Evolutionary conservation across 2,113 vertebrate genomes (phyloP).

Genomic region (Aleadryas rufinucha): DNA sequence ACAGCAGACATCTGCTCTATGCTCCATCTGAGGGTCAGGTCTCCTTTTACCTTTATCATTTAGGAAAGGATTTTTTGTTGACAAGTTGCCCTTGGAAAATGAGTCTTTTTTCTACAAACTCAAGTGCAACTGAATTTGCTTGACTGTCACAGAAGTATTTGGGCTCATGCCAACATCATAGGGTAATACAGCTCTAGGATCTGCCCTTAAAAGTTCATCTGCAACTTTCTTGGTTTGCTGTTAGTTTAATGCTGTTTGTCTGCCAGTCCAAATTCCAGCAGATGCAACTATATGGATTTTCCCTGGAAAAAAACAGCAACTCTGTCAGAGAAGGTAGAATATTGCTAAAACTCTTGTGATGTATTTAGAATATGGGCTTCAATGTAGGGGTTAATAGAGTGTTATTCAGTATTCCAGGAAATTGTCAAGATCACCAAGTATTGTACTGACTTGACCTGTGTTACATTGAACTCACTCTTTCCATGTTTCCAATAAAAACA

Average conservation of each 20-base stretch:
- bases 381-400: conserved; percentile 46
- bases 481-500: conserved; percentile 69
- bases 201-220: neutral
- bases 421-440: conserved; percentile 57
- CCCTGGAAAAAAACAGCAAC: neutral
- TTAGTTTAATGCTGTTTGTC: neutral
- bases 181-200: neutral
- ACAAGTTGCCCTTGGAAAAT: neutral
- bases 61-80: neutral
- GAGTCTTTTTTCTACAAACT: neutral
- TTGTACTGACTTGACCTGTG: conserved; percentile 54
- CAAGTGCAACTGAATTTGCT: neutral
- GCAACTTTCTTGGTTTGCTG: neutral
- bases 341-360: neutral
- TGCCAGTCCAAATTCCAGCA: neutral
- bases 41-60: neutral
- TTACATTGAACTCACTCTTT: conserved; percentile 52
- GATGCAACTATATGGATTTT: neutral
- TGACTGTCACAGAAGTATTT: neutral
- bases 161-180: neutral
- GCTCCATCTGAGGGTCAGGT: neutral
- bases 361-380: conserved; percentile 10
- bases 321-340: neutral
- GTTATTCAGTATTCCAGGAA: conserved; percentile 65
- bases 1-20: neutral